Evolutionary conservation across 2,888 invertebrate genomes (phyloP), one percentile per base, ranked within the genome.

Genomic region (Blastobasis adustella): DNA sequence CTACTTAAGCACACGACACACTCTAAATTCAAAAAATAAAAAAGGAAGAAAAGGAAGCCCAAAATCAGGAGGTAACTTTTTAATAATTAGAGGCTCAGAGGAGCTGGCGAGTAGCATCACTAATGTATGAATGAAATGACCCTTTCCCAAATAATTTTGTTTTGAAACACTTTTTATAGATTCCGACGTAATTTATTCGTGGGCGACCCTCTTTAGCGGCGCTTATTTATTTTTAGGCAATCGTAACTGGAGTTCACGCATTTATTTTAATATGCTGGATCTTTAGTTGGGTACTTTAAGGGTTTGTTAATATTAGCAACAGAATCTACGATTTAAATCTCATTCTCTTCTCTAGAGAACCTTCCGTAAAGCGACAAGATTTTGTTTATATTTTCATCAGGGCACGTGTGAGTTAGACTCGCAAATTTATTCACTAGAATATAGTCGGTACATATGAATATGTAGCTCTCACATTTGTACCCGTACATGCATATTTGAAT

Each of bases 1-100:
- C 82, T 87, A 78, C 86, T 87, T 86, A 87, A 71, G 75, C 67
- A 73, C 76, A 69, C 73, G 81, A 80, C 78, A 79, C 73, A 78
- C 73, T 75, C 78, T 68, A 76, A 82, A 84, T 80, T 82, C 73
- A 73, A 73, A 75, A 73, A 70, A 67, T 66, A 66, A 62, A 69
- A 66, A 66, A 58, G 61, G 56, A 61, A 68, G 70, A 71, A 66
- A 64, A 66, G 67, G 71, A 67, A 59, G 53, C 58, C 40, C 46
- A 37, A 10, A 39, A 45, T 46, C 71, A 69, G 73, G 66, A 73
- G 73, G 70, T 72, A 70, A 73, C 73, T 79, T 80, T 76, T 82
- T 79, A 83, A 84, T 87, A 86, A 86, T 85, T 85, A 85, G 76
- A 73, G 58, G 7, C 37, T 66, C 69, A 71, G 69, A 71, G 66